These are phyloP conservation scores for Rachycentron canadum DNA, from an alignment of 2,797 vertebrate genomes.

Conservation along the genomic window DNA sequence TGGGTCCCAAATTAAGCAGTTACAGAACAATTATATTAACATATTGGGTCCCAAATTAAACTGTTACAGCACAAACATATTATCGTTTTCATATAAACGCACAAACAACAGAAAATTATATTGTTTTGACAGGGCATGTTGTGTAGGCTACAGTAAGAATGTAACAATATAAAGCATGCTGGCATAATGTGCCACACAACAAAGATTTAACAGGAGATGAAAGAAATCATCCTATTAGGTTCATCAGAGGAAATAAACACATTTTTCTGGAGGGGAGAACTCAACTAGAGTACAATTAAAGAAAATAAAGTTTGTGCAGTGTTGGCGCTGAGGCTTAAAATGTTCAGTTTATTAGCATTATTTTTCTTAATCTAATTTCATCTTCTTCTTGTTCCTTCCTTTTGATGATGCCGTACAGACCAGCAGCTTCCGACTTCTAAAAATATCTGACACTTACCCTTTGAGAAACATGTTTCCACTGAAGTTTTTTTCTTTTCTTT, in stretches of 20 bases:
- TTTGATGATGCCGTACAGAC: slow-evolving; percentile 20
- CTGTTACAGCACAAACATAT: neutral
- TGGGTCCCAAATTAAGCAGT: too few relatives aligned
- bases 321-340: too few relatives aligned
- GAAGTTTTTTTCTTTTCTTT: slow-evolving; percentile 33
- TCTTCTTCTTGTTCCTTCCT: slow-evolving; percentile 23
- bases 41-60: too few relatives aligned
- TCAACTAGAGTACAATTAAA: slow-evolving; percentile 21
- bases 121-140: slow-evolving; percentile 51
- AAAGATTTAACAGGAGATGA: slow-evolving; percentile 57
- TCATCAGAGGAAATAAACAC: slow-evolving; percentile 44
- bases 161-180: slow-evolving; percentile 31
- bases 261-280: slow-evolving; percentile 20
- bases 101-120: slow-evolving; percentile 3
- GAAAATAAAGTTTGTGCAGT: too few relatives aligned
- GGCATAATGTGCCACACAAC: slow-evolving; percentile 43
- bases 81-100: slow-evolving; percentile 11
- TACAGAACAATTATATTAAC: neutral
- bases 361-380: slow-evolving; percentile 14
- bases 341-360: neutral
- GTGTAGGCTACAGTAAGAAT: slow-evolving; percentile 30
- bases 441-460: slow-evolving; percentile 52
- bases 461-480: slow-evolving; percentile 52
- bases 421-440: slow-evolving; percentile 37
- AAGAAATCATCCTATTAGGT: slow-evolving; percentile 41